Evolutionary conservation across 2,113 vertebrate genomes (phyloP).

Genomic region (Balaeniceps rex): DNA sequence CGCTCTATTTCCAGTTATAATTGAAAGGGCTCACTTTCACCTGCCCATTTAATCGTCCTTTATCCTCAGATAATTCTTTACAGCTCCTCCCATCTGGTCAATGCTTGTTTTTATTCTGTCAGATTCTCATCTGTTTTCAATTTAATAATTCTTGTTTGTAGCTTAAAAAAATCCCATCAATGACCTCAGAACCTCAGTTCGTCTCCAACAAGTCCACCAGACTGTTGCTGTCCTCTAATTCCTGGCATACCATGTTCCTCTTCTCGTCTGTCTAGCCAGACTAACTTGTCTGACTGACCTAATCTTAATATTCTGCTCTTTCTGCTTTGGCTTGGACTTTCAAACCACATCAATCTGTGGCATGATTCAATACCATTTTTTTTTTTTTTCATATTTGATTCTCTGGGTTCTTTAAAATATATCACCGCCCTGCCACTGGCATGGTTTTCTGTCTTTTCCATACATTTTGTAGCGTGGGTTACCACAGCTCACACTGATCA

Average conservation of each 20-base stretch:
- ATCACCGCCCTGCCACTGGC: not conserved
- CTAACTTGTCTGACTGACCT: slow-evolving; percentile 7
- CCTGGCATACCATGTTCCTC: slow-evolving; percentile 10
- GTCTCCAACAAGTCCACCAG: slow-evolving; percentile 8
- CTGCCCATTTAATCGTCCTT: not conserved
- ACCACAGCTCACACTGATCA: not conserved
- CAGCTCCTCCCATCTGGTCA: not conserved
- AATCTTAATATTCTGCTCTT: not conserved
- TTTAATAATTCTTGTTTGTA: not conserved
- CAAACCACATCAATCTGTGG: not conserved
- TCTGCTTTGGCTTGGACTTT: not conserved
- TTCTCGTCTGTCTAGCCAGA: slow-evolving; percentile 20
- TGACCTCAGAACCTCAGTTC: slow-evolving; percentile 10
- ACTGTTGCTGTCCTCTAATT: slow-evolving; percentile 6
- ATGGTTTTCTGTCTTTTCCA: not conserved
- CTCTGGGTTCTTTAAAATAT: not conserved
- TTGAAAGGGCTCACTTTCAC: not conserved
- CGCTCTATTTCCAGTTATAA: not conserved
- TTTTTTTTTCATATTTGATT: not conserved
- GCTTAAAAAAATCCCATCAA: not conserved
- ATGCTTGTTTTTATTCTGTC: not conserved
- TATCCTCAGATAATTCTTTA: not conserved
- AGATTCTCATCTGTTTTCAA: slow-evolving; percentile 21
- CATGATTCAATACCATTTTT: not conserved
- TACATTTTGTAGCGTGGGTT: not conserved